A percentile compares a stretch with the other conserved stretches of the same genome.
These are phyloP conservation scores for Geophilus truncorum DNA, from an alignment of 2,888 invertebrate genomes.

Conservation along the genomic window DNA sequence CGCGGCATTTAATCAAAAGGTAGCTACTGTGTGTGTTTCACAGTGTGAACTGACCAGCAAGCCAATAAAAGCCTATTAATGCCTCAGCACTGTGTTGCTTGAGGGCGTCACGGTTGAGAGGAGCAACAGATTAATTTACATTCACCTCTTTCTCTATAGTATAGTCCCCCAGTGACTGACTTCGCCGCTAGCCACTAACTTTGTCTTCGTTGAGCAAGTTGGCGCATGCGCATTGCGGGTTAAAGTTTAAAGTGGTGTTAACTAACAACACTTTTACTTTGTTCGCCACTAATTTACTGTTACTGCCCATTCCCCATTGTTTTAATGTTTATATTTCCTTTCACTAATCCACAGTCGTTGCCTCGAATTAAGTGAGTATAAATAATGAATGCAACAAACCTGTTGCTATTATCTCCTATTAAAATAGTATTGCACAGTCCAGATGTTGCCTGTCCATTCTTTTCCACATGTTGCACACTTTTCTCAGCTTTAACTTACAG, in stretches of 20 bases:
- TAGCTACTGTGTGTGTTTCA: slow-evolving; percentile 9
- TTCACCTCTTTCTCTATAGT: neutral
- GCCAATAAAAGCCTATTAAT: slow-evolving; percentile 17
- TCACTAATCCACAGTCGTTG: neutral
- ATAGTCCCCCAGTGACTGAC: neutral
- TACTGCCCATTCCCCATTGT: neutral
- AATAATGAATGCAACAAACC: neutral
- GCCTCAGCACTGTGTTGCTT: neutral
- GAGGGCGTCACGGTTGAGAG: neutral
- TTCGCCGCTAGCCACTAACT: neutral
- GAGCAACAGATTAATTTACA: slow-evolving; percentile 17
- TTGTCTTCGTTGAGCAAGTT: neutral
- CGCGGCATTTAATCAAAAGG: slow-evolving; percentile 2
- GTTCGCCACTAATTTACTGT: neutral
- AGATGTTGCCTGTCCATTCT: neutral
- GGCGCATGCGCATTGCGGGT: neutral
- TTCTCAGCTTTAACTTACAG: neutral
- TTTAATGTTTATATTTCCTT: neutral
- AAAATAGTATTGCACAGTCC: neutral
- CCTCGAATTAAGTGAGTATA: neutral
- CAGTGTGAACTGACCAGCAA: slow-evolving; percentile 5
- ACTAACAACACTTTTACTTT: neutral
- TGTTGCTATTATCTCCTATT: neutral
- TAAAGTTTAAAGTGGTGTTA: neutral
- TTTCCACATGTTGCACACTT: neutral